Base-by-base conservation (phyloP, 2,888 invertebrate genomes). In the Empis stercorea region DNA sequence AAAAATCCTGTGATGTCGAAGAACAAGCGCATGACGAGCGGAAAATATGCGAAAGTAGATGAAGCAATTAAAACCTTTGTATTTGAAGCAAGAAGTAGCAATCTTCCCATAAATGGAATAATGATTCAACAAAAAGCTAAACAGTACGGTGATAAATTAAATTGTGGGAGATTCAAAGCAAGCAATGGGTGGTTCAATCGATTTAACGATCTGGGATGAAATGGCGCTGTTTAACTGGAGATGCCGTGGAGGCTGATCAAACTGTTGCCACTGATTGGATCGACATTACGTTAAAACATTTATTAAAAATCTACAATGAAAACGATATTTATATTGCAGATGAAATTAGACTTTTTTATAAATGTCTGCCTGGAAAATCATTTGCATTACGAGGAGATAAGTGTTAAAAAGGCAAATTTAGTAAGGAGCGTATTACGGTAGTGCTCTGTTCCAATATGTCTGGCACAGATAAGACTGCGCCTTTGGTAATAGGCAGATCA, bases 261-360 rank as follows among this genome's bases (percentile, higher is more conserved):
- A n/a, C n/a, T n/a, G n/a, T n/a, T n/a, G n/a, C n/a, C n/a, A n/a
- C n/a, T 47, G 44, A 39, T 6, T 17, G 45, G 41, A 34, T 51
- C 41, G 48, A 49, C 11, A 45, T 50, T 36, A 55, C 54, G 11
- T 59, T 56, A 45, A 23, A 54, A 3, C 53, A 54, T 45, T 41
- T 43, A 39, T 52, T 60, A 51, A 54, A 57, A 49, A 59, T 55
- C 41, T 56, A 57, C 54, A 54, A 55, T 15, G 54, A 57, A 4
- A 13, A 32, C 10, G 7, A 32, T 9, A 32, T 32, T 32, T 32
- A 5, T 32, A 4, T 5, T 9, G 32, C 5, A n/a, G 47, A 44
- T 54, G 59, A 61, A 54, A 52, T 58, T 20, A 58, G 59, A 14
- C 43, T 59, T 39, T 60, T 62, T 46, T 61, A 63, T 49, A 57